Conservation (phyloP, 1,140 invertebrate genomes). For the Drosophila repletoides region DNA sequence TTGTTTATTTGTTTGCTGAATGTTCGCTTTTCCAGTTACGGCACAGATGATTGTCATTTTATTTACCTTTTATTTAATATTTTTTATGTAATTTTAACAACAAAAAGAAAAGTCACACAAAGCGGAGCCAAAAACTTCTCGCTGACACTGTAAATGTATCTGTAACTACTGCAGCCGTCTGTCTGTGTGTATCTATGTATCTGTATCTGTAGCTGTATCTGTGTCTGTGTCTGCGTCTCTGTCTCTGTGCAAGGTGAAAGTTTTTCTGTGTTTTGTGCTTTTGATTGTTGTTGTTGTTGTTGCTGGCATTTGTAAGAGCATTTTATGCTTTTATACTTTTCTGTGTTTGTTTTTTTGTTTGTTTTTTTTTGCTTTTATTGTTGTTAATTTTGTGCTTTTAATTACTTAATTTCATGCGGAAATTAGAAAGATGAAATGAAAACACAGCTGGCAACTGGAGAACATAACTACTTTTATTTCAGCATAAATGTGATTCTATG, state of each 20-base stretch:
- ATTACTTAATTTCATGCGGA: conserved; percentile 49
- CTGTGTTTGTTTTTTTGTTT: neutral
- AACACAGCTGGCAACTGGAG: neutral
- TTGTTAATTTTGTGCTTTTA: conserved; percentile 28
- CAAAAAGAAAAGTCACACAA: conserved; percentile 3
- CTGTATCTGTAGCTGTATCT: conserved; percentile 13
- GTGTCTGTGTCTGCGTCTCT: neutral
- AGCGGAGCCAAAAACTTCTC: conserved; percentile 8
- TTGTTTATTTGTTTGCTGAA: conserved; percentile 26
- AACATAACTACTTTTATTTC: conserved; percentile 11
- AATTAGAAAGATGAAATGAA: conserved; percentile 33
- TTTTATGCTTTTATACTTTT: conserved; percentile 21
- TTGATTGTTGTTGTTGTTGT: conserved; percentile 36
- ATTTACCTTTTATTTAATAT: conserved; percentile 24
- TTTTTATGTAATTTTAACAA: conserved; percentile 30
- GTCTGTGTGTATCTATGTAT: neutral
- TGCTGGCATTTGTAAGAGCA: conserved; percentile 12
- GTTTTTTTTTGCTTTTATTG: neutral
- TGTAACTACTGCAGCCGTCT: neutral
- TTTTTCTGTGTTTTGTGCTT: conserved; percentile 37
- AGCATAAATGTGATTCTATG: conserved; percentile 17
- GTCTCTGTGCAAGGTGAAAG: conserved; percentile 36
- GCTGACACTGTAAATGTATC: conserved; percentile 5
- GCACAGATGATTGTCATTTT: conserved; percentile 16
- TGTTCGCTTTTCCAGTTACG: conserved; percentile 17